Conservation (phyloP, 2,888 invertebrate species). For the Cantharis lateralis region DNA sequence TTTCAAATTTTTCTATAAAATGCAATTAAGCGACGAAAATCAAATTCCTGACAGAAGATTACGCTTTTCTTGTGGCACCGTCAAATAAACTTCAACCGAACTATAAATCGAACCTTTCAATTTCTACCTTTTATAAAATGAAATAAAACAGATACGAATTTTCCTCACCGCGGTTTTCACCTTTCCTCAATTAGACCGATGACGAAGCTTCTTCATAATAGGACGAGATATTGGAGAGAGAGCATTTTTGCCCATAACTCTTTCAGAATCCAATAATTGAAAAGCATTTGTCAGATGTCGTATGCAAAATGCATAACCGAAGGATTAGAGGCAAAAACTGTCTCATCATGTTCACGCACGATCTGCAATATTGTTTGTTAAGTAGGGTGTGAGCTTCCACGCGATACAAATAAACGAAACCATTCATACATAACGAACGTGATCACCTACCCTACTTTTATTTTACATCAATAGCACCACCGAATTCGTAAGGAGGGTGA, state of each 20-base stretch:
- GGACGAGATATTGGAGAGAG: neutral
- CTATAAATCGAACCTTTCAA: no score
- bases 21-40: neutral
- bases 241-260: neutral
- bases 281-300: slow-evolving; percentile 32
- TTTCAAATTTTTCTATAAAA: neutral
- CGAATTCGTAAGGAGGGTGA: neutral
- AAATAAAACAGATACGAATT: neutral
- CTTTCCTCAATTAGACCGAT: neutral
- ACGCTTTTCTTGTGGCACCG: neutral
- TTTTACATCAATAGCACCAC: neutral
- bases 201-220: neutral
- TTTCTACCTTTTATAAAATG: neutral
- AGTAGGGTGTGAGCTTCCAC: slow-evolving; percentile 6
- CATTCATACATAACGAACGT: neutral
- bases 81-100: neutral
- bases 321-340: slow-evolving; percentile 22
- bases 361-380: slow-evolving; percentile 16
- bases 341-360: slow-evolving; percentile 23
- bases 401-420: slow-evolving; percentile 3
- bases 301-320: slow-evolving; percentile 17
- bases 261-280: slow-evolving; percentile 29
- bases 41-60: neutral
- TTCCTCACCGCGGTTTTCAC: neutral
- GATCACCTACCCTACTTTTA: slow-evolving; percentile 1